phyloP scores from a whole-genome alignment of 1,140 invertebrate genomes.

The Nasonia giraulti region DNA sequence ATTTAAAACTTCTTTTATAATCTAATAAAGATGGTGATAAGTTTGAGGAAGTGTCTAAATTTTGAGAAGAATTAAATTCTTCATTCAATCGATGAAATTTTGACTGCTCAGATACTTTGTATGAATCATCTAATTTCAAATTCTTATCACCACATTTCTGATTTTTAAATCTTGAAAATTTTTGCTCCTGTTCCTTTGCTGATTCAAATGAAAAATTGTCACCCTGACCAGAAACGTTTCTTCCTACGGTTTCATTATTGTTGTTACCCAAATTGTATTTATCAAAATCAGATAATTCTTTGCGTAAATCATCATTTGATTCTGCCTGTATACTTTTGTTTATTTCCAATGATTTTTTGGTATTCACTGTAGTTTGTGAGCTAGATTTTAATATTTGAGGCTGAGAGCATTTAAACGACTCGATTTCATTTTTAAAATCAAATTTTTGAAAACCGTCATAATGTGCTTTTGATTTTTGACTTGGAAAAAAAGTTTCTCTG shows the following conservation, averaged over 20 bases:
- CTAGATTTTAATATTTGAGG: background rate
- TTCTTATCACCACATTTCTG: background rate
- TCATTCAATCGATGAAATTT: background rate
- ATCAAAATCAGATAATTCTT: background rate
- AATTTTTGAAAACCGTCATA: background rate
- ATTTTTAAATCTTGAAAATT: background rate
- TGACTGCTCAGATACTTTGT: background rate
- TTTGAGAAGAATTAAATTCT: background rate
- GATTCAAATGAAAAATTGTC: background rate
- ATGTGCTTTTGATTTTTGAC: background rate
- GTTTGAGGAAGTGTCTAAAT: background rate
- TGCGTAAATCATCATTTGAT: background rate
- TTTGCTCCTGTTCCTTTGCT: background rate
- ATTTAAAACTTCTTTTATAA: background rate
- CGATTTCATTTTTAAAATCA: background rate
- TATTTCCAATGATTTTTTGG: background rate
- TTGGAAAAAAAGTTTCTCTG: background rate
- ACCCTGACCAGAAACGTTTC: background rate
- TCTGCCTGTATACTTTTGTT: background rate
- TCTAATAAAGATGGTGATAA: background rate
- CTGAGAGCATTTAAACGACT: background rate
- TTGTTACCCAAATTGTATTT: background rate
- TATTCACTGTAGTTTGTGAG: background rate
- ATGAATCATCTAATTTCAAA: background rate
- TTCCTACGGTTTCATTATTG: slow-evolving; percentile 14